phyloP scores from a whole-genome alignment of 2,888 invertebrate genomes.

The Caradrina clavipalpis region DNA sequence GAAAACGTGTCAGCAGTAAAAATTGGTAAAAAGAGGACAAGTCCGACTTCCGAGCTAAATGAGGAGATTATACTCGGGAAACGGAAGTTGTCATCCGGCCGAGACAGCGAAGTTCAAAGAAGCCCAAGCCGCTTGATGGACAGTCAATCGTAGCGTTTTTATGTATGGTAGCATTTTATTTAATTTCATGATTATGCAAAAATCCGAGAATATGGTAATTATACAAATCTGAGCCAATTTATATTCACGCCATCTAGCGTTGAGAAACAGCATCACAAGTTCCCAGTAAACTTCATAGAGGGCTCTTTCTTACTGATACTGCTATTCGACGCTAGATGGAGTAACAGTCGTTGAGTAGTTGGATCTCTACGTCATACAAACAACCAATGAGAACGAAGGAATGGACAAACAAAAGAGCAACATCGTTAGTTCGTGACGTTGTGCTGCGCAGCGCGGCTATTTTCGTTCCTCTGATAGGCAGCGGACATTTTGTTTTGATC shows the following conservation, averaged over 20 bases:
- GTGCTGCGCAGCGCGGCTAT: conserved; percentile 85
- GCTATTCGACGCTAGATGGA: conserved; percentile 65
- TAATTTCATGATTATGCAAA: not conserved
- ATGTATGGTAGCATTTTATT: not conserved
- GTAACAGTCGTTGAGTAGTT: not conserved
- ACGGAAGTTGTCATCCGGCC: conserved; percentile 38
- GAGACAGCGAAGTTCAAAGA: not conserved
- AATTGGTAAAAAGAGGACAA: not conserved
- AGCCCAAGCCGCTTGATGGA: not conserved
- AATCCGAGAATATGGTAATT: not conserved
- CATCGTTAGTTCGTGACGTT: conserved; percentile 78
- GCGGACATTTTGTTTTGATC: conserved; percentile 86
- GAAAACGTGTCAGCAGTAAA: not conserved
- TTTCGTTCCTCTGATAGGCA: conserved; percentile 85
- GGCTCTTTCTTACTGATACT: not conserved
- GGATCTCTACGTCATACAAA: conserved; percentile 37
- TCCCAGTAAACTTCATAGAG: not conserved
- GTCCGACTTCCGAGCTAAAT: conserved; percentile 36
- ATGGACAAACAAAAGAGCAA: conserved; percentile 65
- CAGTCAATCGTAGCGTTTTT: not conserved
- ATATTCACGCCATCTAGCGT: conserved; percentile 57
- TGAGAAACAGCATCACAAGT: conserved; percentile 15
- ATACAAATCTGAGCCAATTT: not conserved
- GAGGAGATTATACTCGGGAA: conserved; percentile 34
- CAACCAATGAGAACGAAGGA: conserved; percentile 75